These are phyloP conservation scores for Leuciscus idus DNA, from an alignment of 2,113 vertebrate genomes.

Conservation along the genomic window DNA sequence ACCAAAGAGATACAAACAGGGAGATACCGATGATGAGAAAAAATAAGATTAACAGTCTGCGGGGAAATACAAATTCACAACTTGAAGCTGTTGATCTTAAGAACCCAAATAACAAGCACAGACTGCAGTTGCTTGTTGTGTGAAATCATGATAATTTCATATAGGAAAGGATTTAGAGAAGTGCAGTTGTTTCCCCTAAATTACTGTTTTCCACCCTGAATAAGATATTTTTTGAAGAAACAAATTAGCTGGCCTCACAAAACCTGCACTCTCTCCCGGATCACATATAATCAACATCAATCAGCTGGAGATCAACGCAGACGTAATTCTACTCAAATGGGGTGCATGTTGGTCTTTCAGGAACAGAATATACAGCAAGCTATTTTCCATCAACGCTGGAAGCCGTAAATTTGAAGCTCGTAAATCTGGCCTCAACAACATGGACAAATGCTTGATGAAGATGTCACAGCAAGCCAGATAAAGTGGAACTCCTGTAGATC, in stretches of 20 bases:
- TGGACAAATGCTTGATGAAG: slow-evolving; percentile 81
- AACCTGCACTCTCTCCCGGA: slow-evolving; percentile 32
- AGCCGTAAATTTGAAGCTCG: slow-evolving; percentile 69
- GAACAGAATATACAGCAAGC: slow-evolving; percentile 51
- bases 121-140: background rate
- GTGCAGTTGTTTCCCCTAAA: slow-evolving; percentile 11
- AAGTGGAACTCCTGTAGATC: slow-evolving; percentile 62
- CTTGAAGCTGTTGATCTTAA: background rate
- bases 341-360: slow-evolving; percentile 47
- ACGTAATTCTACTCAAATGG: slow-evolving; percentile 33
- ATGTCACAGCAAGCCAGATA: slow-evolving; percentile 77
- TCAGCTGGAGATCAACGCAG: slow-evolving; percentile 28
- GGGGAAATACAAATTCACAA: background rate
- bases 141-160: background rate
- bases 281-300: slow-evolving; percentile 50
- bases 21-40: slow-evolving; percentile 53
- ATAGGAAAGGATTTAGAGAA: background rate
- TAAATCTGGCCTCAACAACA: slow-evolving; percentile 75
- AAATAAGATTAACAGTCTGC: background rate
- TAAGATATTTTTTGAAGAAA: background rate
- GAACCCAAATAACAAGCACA: background rate
- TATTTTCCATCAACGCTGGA: slow-evolving; percentile 55
- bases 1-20: slow-evolving; percentile 39
- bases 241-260: slow-evolving; percentile 20
- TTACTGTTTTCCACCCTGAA: slow-evolving; percentile 14